Evolutionary conservation across 2,888 invertebrate genomes (phyloP), one percentile per base, ranked within the genome.

Genomic region (Melanchra persicariae): DNA sequence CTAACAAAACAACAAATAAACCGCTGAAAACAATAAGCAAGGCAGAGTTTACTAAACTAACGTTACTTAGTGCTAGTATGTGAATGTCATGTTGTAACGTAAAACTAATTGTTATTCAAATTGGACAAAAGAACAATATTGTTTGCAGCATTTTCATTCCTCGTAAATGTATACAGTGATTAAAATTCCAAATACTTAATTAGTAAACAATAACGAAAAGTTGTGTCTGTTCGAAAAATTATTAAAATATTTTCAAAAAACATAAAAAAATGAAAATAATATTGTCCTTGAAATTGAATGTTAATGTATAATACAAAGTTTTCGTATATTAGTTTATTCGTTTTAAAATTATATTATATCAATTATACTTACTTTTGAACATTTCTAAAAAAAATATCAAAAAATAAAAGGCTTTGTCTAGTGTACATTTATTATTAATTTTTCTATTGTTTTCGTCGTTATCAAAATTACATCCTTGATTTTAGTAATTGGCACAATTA

Each of bases 391-490:
- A 40, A 34, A 30, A 7, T 22, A 43, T 7, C 7, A 34, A 34
- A 34, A 43, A 57, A 43, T 60, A 75, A 74, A 49, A 40, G 17
- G 5, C 7, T 26, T 40, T 59, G 47, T 51, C 47, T 47, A 55
- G 71, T 80, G 79, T 79, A 63, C n/a, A 69, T 60, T 81, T 69
- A 70, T 81, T 79, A 55, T 67, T 55, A 37, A 2, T 52, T 76
- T 54, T 75, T 67, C 2, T 49, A 43, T 71, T 64, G 54, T 61
- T 70, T 76, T 70, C 57, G 22, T 37, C 26, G 24, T 59, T 51
- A 55, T 4, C 59, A 49, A 81, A 68, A 68, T 60, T 51, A 45
- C 24, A 52, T 58, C 52, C 49, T 65, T 62, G 57, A 34, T 34
- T 63, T 68, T 51, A 60, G 52, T 49, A 34, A 66, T 77, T 70